Evolutionary conservation across 2,888 invertebrate species (phyloP).

Genomic region (Sisyra terminalis): DNA sequence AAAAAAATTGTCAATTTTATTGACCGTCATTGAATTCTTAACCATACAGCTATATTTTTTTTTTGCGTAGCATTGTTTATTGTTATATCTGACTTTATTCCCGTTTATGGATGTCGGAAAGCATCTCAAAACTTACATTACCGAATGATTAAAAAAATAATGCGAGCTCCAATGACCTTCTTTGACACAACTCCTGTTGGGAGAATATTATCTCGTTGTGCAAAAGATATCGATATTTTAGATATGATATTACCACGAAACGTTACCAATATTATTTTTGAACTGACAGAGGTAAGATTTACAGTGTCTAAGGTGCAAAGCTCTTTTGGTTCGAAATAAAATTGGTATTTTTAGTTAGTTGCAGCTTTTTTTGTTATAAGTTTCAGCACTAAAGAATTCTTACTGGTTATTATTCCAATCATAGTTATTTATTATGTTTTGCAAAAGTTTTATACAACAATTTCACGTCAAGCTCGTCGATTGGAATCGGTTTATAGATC

Average conservation of each 20-base stretch:
- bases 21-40: too few species aligned
- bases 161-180: constrained; percentile 54
- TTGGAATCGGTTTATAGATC: constrained; percentile 87
- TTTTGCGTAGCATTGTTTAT: constrained; percentile 30
- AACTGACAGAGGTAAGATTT: background rate
- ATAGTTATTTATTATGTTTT: constrained; percentile 69
- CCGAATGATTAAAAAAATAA: constrained; percentile 38
- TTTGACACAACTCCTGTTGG: constrained; percentile 67
- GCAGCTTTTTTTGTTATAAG: constrained; percentile 78
- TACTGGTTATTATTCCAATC: constrained; percentile 64
- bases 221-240: constrained; percentile 57
- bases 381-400: constrained; percentile 67
- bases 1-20: too few species aligned
- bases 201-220: constrained; percentile 55
- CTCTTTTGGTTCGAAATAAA: too few species aligned
- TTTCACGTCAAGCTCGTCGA: constrained; percentile 85
- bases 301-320: too few species aligned
- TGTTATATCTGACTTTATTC: constrained; percentile 33
- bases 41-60: too few species aligned
- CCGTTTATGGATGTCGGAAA: constrained; percentile 38
- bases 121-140: constrained; percentile 46
- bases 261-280: constrained; percentile 23
- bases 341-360: constrained; percentile 63
- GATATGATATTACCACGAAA: constrained; percentile 43
- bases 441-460: constrained; percentile 87